These are phyloP conservation scores for Chouioia cunea DNA, from an alignment of 2,888 invertebrate genomes.

Conservation along the genomic window DNA sequence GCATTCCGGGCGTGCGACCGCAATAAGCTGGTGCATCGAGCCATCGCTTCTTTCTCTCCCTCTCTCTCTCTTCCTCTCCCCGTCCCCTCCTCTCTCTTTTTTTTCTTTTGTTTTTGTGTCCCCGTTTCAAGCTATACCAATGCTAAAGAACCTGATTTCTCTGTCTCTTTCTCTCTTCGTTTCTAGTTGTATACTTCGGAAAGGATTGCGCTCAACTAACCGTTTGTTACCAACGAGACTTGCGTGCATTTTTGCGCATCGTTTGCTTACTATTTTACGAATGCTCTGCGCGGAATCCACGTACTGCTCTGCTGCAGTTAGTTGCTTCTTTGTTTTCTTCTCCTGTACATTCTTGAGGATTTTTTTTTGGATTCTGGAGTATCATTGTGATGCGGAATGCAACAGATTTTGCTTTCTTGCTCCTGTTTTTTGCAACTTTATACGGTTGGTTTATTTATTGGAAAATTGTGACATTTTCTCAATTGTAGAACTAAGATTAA, in stretches of 20 bases:
- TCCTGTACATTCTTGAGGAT: neutral
- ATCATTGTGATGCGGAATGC: no score
- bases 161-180: neutral
- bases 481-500: no score
- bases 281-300: no score
- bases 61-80: neutral
- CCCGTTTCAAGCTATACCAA: no score
- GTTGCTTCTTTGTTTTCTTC: neutral
- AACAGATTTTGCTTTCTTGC: neutral
- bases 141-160: neutral
- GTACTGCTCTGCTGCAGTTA: neutral
- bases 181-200: neutral
- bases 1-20: conserved; percentile 1
- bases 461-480: no score
- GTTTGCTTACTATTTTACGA: no score
- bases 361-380: no score
- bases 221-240: no score
- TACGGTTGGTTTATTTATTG: no score
- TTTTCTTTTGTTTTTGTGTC: no score
- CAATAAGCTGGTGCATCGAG: conserved; percentile 7
- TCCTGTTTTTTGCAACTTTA: neutral
- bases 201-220: no score
- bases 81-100: neutral
- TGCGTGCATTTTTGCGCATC: no score
- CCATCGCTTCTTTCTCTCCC: conserved; percentile 14